Evolutionary conservation across 2,797 vertebrate species (phyloP).

Genomic region (Setipinna tenuifilis): DNA sequence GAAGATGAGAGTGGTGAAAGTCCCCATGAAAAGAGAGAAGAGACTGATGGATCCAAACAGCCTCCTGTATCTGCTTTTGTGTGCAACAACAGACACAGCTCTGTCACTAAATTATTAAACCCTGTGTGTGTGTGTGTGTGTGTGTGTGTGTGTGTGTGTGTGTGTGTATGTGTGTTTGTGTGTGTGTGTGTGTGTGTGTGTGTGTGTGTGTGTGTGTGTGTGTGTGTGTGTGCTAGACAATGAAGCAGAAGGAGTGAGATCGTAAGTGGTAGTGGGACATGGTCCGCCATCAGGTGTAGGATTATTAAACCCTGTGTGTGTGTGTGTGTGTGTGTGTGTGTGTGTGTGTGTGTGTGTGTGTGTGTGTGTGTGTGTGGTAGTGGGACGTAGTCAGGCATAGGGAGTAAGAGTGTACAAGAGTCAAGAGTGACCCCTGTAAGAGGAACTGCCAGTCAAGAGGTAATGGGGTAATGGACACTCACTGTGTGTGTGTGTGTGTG

Average conservation of each 20-base stretch:
- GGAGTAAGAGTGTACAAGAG: background rate
- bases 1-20: background rate
- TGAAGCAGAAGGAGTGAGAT: background rate
- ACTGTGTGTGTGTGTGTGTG: background rate
- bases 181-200: no score
- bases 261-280: background rate
- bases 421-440: background rate
- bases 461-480: background rate
- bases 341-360: no score
- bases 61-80: background rate
- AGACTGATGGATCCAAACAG: background rate
- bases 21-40: background rate
- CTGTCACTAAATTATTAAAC: background rate
- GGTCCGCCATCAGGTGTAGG: no score
- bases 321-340: background rate
- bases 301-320: background rate
- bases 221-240: no score
- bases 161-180: no score
- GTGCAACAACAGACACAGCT: background rate
- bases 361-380: no score
- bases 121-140: background rate
- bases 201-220: no score
- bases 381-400: background rate
- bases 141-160: constrained; percentile 11
- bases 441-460: background rate